A percentile compares a stretch with the other conserved stretches of the same genome.
Conservation (phyloP, 35 echinoderm and acorn worm species). For the Apostichopus japonicus region DNA sequence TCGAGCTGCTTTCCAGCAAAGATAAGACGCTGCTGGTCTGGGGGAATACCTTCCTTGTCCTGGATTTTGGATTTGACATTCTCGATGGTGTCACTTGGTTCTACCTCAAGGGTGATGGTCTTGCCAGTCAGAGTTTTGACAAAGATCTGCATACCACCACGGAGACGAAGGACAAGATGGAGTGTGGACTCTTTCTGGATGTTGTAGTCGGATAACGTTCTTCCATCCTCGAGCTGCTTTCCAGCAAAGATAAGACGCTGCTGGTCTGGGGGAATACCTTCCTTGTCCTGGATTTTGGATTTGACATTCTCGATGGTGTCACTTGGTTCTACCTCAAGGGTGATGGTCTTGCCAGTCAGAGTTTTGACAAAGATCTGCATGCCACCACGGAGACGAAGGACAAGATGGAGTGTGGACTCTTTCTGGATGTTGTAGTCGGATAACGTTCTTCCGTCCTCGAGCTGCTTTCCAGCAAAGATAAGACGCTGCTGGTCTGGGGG, state of each 20-base stretch:
- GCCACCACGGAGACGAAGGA: no score
- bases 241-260: slow-evolving; percentile 99
- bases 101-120: slow-evolving; percentile 50
- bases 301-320: slow-evolving; percentile 78
- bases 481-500: no score
- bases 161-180: slow-evolving; percentile 6
- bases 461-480: no score
- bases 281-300: slow-evolving; percentile 76
- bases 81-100: slow-evolving; percentile 72
- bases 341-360: slow-evolving; percentile 56
- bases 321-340: slow-evolving; percentile 66
- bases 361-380: slow-evolving; percentile 73
- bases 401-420: no score
- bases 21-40: slow-evolving; percentile 97
- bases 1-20: slow-evolving; percentile 99
- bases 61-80: slow-evolving; percentile 83
- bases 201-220: slow-evolving; percentile 97
- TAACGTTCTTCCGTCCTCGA: no score
- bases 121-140: slow-evolving; percentile 68
- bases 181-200: slow-evolving; percentile 84
- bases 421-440: no score
- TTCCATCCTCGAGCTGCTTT: slow-evolving; percentile 97
- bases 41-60: slow-evolving; percentile 88
- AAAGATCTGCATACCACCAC: slow-evolving; percentile 69
- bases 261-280: slow-evolving; percentile 97